Evolutionary conservation across 2,888 invertebrate species (phyloP), one percentile per base, ranked within the genome.

Genomic region (Erannis defoliaria): DNA sequence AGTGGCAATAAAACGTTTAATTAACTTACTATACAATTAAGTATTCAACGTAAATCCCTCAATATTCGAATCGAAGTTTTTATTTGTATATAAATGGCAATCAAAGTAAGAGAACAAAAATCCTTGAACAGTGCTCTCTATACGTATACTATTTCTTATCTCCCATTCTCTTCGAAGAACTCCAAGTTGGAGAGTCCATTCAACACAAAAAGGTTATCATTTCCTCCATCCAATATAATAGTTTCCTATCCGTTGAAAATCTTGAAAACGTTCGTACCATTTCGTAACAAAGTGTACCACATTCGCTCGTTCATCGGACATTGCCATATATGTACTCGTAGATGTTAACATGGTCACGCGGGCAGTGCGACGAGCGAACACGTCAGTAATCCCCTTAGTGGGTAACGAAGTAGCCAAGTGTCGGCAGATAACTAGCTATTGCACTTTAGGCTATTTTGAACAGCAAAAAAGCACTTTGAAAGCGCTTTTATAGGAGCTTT

Each of bases 321-420:
- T 23, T 1, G 46, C 26, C 49, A 61, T 60, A 55, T 71, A 72
- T 64, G 64, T 71, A 73, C 67, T 68, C 67, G 65, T 74, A 71
- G 64, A 69, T 75, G 67, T 67, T 72, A 70, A 72, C 70, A 74
- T 70, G 74, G 64, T 63, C 71, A 70, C 72, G 70, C 43, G 67
- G 70, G 64, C 70, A 2, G 29, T 23, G 65, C 60, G 68, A 64
- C 66, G 70, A 67, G 55, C 49, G 59, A 56, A 70, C 74, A 73
- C 73, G 62, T 58, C 74, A 74, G 71, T 89, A 88, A 89, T 88
- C 89, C 86, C 76, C 78, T 89, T 88, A 88, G 81, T 81, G 83
- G 76, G 75, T 85, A 86, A 88, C 85, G 86, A 88, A 86, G 86
- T 81, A 78, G 74, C 80, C 80, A 81, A 78, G 79, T 78, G 79